Evolutionary conservation across 1,140 invertebrate species (phyloP).

Genomic region (Diprion similis): DNA sequence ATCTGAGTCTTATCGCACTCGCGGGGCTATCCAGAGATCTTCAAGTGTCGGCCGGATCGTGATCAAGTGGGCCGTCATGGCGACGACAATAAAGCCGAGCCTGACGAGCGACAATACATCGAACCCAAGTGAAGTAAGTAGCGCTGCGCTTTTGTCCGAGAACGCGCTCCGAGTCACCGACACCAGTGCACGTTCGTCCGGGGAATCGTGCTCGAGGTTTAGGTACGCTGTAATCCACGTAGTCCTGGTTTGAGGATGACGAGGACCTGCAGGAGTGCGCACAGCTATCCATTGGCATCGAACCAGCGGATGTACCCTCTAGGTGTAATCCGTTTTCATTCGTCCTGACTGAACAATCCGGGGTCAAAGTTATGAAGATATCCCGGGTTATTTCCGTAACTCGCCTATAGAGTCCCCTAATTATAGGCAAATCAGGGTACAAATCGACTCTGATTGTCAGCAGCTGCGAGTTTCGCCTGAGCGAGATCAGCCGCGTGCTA

Average conservation of each 20-base stretch:
- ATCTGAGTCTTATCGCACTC: too few relatives aligned
- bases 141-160: slow-evolving; percentile 58
- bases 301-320: too few relatives aligned
- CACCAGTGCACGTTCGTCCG: slow-evolving; percentile 18
- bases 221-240: slow-evolving; percentile 13
- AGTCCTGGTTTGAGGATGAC: slow-evolving; percentile 27
- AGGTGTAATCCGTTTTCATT: too few relatives aligned
- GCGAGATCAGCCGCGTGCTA: too few relatives aligned
- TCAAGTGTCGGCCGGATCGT: slow-evolving; percentile 45
- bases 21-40: neutral
- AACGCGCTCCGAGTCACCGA: neutral
- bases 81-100: slow-evolving; percentile 53
- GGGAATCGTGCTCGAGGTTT: slow-evolving; percentile 26
- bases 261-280: slow-evolving; percentile 33
- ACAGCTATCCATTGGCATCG: too few relatives aligned
- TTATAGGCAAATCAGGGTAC: too few relatives aligned
- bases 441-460: too few relatives aligned
- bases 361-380: too few relatives aligned
- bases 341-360: too few relatives aligned
- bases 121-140: slow-evolving; percentile 42
- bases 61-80: slow-evolving; percentile 58
- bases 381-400: too few relatives aligned
- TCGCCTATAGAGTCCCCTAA: too few relatives aligned
- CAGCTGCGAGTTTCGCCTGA: too few relatives aligned
- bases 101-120: slow-evolving; percentile 56